phyloP scores from a whole-genome alignment of 1,140 invertebrate genomes.

The Apis dorsata region DNA sequence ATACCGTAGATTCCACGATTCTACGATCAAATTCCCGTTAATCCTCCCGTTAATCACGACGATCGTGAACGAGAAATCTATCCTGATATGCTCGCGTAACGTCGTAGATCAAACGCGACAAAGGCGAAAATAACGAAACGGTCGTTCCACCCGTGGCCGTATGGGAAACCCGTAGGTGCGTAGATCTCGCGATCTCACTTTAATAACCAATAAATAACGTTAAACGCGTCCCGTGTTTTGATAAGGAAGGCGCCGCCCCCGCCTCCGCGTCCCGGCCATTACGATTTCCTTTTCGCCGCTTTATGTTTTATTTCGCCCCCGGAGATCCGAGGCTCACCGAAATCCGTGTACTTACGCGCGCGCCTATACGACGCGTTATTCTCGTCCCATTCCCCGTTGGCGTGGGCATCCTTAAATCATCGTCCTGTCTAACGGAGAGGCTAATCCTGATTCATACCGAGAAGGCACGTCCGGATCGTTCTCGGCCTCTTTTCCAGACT shows the following conservation, averaged over 20 bases:
- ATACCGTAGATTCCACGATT: neutral
- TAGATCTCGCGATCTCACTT: conserved; percentile 35
- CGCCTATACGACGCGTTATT: conserved; percentile 43
- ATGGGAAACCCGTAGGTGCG: neutral
- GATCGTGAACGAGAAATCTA: conserved; percentile 25
- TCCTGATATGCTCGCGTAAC: neutral
- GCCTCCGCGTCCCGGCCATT: conserved; percentile 43
- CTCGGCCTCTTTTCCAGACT: neutral
- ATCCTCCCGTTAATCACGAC: conserved; percentile 39
- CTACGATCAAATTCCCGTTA: conserved; percentile 37
- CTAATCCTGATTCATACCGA: conserved; percentile 73
- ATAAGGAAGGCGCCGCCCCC: conserved; percentile 59
- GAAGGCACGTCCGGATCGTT: conserved; percentile 19
- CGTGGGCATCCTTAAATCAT: conserved; percentile 69
- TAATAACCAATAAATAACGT: conserved; percentile 72
- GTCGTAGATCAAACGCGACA: conserved; percentile 50
- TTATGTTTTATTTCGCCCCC: conserved; percentile 40
- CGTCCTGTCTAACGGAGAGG: conserved; percentile 63
- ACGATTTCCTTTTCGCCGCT: conserved; percentile 42
- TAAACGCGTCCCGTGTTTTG: conserved; percentile 70
- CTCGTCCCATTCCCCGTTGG: conserved; percentile 40
- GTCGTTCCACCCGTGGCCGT: neutral
- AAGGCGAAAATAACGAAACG: conserved; percentile 42
- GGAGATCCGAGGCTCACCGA: conserved; percentile 24
- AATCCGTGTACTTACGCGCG: conserved; percentile 30